Percentiles rank a stretch among this genome's conserved stretches.
Conservation (phyloP, 2,797 vertebrate species). For the Hyperoplus lanceolatus region DNA sequence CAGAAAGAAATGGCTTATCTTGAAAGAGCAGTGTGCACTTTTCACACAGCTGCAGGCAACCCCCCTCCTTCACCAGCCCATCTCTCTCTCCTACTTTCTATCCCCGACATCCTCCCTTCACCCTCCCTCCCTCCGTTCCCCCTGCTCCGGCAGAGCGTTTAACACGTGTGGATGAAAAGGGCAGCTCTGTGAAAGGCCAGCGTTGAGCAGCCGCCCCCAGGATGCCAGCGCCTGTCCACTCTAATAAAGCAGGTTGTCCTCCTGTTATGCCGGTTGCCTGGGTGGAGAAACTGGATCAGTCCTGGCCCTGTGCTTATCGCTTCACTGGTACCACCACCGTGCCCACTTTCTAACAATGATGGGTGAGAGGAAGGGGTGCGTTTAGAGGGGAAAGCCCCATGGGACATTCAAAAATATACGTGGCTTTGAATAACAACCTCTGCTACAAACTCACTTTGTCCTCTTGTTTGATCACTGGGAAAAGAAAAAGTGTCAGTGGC, state of each 20-base stretch:
- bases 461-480: slow-evolving; percentile 6
- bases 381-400: slow-evolving; percentile 46
- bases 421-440: slow-evolving; percentile 57
- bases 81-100: slow-evolving; percentile 64
- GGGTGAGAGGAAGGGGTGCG: slow-evolving; percentile 14
- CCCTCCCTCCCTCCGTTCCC: slow-evolving; percentile 63
- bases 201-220: slow-evolving; percentile 83
- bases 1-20: slow-evolving; percentile 81
- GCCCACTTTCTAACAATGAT: slow-evolving; percentile 34
- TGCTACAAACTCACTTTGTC: slow-evolving; percentile 51
- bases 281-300: slow-evolving; percentile 72
- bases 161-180: slow-evolving; percentile 88
- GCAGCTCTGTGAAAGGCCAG: slow-evolving; percentile 88
- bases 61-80: slow-evolving; percentile 63
- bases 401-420: slow-evolving; percentile 44
- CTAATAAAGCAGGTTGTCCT: slow-evolving; percentile 89
- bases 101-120: slow-evolving; percentile 48
- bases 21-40: slow-evolving; percentile 85
- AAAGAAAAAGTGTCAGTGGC: slow-evolving; percentile 32
- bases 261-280: slow-evolving; percentile 65
- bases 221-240: slow-evolving; percentile 90
- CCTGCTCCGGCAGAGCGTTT: slow-evolving; percentile 81
- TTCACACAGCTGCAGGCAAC: slow-evolving; percentile 84
- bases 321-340: slow-evolving; percentile 38
- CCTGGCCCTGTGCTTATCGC: slow-evolving; percentile 59